Percentiles rank a stretch among this genome's conserved stretches.
Evolutionary conservation across 1,140 invertebrate species (phyloP).

Genomic region (Psilanteris sp.): DNA sequence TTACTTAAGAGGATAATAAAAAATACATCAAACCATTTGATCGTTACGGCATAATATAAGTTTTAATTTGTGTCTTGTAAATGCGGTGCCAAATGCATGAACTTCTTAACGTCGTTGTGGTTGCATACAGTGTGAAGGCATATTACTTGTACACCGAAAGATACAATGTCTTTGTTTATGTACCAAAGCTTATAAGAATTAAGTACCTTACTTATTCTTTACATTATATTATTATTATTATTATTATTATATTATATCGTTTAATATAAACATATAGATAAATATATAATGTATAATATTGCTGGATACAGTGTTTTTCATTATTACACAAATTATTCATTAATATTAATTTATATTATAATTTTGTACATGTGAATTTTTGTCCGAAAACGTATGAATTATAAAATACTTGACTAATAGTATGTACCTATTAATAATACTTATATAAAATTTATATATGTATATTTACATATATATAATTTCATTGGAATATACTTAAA

Average conservation of each 20-base stretch:
- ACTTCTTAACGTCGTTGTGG: conserved; percentile 60
- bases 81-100: conserved; percentile 59
- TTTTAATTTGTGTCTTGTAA: conserved; percentile 27
- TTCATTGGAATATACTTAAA: conserved; percentile 7
- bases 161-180: conserved; percentile 76
- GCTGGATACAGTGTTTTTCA: conserved; percentile 35
- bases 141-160: conserved; percentile 58
- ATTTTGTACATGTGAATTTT: no score
- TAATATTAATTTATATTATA: no score
- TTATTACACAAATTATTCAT: conserved; percentile 2
- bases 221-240: no score
- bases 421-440: no score
- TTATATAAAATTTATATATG: no score
- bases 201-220: conserved; percentile 78
- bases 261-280: conserved; percentile 76
- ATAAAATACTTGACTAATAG: no score
- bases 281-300: conserved; percentile 64
- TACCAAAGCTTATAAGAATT: conserved; percentile 80
- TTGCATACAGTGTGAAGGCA: conserved; percentile 57
- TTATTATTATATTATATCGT: no score
- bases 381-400: no score
- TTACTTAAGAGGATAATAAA: not conserved
- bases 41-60: conserved; percentile 13
- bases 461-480: not conserved
- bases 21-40: conserved; percentile 11